Percentiles rank a stretch among this genome's conserved stretches.
phyloP scores from a whole-genome alignment of 35 echinoderm and acorn worm species.

The Apostichopus parvimensis region DNA sequence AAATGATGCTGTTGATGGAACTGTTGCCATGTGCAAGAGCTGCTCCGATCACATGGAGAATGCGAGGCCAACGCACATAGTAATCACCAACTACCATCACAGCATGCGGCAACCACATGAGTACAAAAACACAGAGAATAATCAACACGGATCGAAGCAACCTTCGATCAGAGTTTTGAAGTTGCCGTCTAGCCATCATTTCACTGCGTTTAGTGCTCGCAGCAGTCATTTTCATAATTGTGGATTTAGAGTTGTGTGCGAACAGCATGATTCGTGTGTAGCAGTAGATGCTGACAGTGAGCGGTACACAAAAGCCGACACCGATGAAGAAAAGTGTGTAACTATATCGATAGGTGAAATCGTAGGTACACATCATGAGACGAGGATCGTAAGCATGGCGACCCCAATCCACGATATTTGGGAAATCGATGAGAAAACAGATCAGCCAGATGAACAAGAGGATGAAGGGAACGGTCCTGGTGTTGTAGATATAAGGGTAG shows the following conservation, averaged over 20 bases:
- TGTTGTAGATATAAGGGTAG: constrained; percentile 69
- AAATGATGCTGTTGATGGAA: constrained; percentile 81
- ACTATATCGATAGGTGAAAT: constrained; percentile 64
- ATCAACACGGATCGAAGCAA: constrained; percentile 68
- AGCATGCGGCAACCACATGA: constrained; percentile 81
- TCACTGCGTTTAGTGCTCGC: background rate
- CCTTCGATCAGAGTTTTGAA: constrained; percentile 54
- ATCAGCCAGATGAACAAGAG: constrained; percentile 45
- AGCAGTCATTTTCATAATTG: constrained; percentile 33
- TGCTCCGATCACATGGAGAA: constrained; percentile 61
- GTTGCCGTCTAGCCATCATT: constrained; percentile 14
- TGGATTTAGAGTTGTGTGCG: constrained; percentile 41
- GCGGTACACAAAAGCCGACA: constrained; percentile 52
- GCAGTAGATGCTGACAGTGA: constrained; percentile 42
- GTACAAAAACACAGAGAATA: constrained; percentile 68
- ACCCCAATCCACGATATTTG: constrained; percentile 77
- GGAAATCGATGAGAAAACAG: constrained; percentile 71
- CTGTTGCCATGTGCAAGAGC: constrained; percentile 79
- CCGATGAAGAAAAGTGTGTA: constrained; percentile 80
- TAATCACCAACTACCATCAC: constrained; percentile 78
- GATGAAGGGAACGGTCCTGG: constrained; percentile 29
- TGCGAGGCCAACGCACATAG: constrained; percentile 35
- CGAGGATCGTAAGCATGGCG: constrained; percentile 69
- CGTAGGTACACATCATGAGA: constrained; percentile 85
- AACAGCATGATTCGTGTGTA: constrained; percentile 67